These are phyloP conservation scores for Nomia melanderi DNA, from an alignment of 1,140 invertebrate species.

Conservation along the genomic window DNA sequence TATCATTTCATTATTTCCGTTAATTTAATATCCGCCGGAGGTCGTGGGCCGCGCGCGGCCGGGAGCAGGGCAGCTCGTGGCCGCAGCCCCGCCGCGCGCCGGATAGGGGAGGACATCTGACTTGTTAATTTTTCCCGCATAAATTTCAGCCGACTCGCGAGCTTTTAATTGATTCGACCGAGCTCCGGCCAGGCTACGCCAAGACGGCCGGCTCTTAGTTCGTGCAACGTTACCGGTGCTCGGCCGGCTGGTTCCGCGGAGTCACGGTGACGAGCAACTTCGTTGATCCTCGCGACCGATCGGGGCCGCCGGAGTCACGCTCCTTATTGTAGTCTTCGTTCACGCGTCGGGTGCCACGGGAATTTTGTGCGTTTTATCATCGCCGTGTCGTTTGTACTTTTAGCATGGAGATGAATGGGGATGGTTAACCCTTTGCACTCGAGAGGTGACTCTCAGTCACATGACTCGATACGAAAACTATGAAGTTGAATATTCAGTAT, in stretches of 20 bases:
- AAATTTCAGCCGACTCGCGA: slow-evolving; percentile 74
- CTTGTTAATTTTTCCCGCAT: slow-evolving; percentile 81
- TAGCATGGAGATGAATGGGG: too few relatives aligned
- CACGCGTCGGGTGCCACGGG: too few relatives aligned
- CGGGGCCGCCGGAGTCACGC: neutral
- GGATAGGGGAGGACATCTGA: slow-evolving; percentile 72
- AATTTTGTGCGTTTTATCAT: too few relatives aligned
- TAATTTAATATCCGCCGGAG: slow-evolving; percentile 74
- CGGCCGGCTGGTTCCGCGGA: slow-evolving; percentile 33
- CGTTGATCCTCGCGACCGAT: slow-evolving; percentile 3
- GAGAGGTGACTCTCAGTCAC: too few relatives aligned
- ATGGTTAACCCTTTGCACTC: too few relatives aligned
- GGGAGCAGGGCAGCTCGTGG: neutral
- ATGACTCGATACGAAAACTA: too few relatives aligned
- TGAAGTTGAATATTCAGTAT: too few relatives aligned
- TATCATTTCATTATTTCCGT: slow-evolving; percentile 78
- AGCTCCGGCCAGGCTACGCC: slow-evolving; percentile 16
- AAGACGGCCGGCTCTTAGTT: neutral
- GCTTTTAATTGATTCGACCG: slow-evolving; percentile 79
- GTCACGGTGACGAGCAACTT: slow-evolving; percentile 41
- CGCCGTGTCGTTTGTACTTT: too few relatives aligned
- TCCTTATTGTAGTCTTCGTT: neutral
- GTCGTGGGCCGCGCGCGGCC: neutral
- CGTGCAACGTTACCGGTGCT: slow-evolving; percentile 17
- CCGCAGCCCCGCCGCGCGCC: neutral